A percentile compares a stretch with the other conserved stretches of the same genome.
These are phyloP conservation scores for Zele albiditarsus DNA, from an alignment of 2,888 invertebrate genomes.

Conservation along the genomic window DNA sequence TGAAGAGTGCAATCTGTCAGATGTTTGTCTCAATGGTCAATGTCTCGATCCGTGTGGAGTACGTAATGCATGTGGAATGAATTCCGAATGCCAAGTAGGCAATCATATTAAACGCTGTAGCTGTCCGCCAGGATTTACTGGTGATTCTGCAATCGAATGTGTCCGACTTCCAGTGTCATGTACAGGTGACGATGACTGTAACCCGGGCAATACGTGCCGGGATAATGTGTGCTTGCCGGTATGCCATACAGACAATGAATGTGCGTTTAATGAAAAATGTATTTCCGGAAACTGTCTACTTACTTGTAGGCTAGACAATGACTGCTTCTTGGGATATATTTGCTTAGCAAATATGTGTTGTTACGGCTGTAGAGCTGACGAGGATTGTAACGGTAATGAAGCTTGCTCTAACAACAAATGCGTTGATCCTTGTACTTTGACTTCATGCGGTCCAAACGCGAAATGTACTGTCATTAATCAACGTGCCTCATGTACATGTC, in stretches of 20 bases:
- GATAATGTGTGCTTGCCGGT: slow-evolving; percentile 88
- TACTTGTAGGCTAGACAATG: slow-evolving; percentile 92
- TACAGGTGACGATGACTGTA: slow-evolving; percentile 81
- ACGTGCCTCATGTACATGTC: slow-evolving; percentile 87
- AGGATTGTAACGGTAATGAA: slow-evolving; percentile 90
- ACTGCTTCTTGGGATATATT: slow-evolving; percentile 93
- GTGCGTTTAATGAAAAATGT: slow-evolving; percentile 93
- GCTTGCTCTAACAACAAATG: slow-evolving; percentile 88
- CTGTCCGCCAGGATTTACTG: slow-evolving; percentile 90
- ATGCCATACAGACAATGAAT: slow-evolving; percentile 85
- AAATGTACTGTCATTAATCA: slow-evolving; percentile 86
- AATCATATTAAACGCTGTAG: slow-evolving; percentile 86
- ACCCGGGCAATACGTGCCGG: slow-evolving; percentile 82
- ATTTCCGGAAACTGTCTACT: slow-evolving; percentile 86
- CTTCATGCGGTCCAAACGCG: slow-evolving; percentile 90
- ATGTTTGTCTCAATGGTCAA: slow-evolving; percentile 87
- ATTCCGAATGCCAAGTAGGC: slow-evolving; percentile 83
- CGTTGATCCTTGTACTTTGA: slow-evolving; percentile 83
- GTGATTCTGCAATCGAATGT: slow-evolving; percentile 88
- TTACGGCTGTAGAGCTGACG: slow-evolving; percentile 89
- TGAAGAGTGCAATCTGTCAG: slow-evolving; percentile 85
- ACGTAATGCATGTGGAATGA: slow-evolving; percentile 87
- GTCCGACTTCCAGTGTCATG: slow-evolving; percentile 89
- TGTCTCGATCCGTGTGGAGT: slow-evolving; percentile 87
- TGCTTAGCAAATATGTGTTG: slow-evolving; percentile 90